Evolutionary conservation across 2,797 vertebrate species (phyloP).

Genomic region (Buphagus erythrorhynchus): DNA sequence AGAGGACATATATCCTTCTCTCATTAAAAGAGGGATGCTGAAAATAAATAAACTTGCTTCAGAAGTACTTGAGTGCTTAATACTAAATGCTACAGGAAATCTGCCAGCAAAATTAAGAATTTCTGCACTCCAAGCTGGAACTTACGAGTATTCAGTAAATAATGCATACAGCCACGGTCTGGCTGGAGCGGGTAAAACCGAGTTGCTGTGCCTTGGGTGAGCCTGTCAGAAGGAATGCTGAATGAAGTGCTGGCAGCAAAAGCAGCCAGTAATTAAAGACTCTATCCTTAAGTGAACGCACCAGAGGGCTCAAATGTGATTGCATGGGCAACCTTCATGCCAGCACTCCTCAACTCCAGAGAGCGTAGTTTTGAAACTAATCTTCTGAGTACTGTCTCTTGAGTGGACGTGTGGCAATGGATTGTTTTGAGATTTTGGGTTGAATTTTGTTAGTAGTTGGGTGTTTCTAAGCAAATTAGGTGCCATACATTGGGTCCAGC

Average conservation of each 20-base stretch:
- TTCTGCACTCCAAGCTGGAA: neutral
- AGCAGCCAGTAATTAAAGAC: constrained; percentile 17
- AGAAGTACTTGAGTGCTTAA: neutral
- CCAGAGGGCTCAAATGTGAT: neutral
- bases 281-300: neutral
- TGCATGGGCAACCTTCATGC: neutral
- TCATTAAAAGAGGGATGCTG: neutral
- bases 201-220: neutral
- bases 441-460: neutral
- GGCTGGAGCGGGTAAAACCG: neutral
- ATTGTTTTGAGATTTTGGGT: neutral
- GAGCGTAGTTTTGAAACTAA: constrained; percentile 6
- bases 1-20: neutral
- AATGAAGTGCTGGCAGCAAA: neutral
- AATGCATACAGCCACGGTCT: fast-evolving
- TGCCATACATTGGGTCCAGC: neutral
- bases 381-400: neutral
- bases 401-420: neutral
- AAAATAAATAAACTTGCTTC: neutral
- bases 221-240: neutral
- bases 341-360: fast-evolving
- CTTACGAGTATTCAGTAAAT: neutral
- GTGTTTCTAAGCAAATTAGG: neutral
- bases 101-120: neutral
- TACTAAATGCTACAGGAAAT: neutral